phyloP scores from a whole-genome alignment of 2,797 vertebrate species.

The Psittacula echo region DNA sequence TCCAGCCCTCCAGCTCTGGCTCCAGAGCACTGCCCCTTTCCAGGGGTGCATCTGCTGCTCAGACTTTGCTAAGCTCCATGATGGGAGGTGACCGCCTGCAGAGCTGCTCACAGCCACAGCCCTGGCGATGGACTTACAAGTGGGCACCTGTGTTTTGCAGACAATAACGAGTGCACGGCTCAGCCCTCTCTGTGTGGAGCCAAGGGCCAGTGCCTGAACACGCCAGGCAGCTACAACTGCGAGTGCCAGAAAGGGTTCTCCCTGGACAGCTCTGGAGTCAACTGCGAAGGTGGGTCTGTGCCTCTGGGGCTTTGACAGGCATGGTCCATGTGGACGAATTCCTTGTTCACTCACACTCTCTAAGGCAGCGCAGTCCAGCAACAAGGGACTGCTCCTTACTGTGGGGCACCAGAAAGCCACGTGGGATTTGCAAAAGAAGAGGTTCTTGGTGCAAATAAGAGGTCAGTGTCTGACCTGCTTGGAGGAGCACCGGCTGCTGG shows the following conservation, averaged over 20 bases:
- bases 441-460: neutral
- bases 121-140: neutral
- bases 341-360: neutral
- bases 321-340: fast-evolving
- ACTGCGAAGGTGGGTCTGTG: constrained; percentile 87
- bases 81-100: neutral
- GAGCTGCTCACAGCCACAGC: neutral
- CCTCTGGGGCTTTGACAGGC: neutral
- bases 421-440: fast-evolving
- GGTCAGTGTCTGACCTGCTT: neutral
- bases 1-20: neutral
- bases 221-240: constrained; percentile 85
- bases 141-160: constrained; percentile 42
- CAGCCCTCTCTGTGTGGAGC: constrained; percentile 80
- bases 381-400: neutral
- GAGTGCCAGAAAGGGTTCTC: constrained; percentile 92
- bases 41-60: neutral
- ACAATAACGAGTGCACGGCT: constrained; percentile 83
- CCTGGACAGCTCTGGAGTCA: constrained; percentile 83
- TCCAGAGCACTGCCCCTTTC: neutral
- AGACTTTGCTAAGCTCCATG: neutral
- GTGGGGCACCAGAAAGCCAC: neutral
- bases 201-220: constrained; percentile 81
- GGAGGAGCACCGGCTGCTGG: neutral
- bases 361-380: neutral